phyloP scores from a whole-genome alignment of 2,888 invertebrate genomes.

The Clepsis dumicolana region DNA sequence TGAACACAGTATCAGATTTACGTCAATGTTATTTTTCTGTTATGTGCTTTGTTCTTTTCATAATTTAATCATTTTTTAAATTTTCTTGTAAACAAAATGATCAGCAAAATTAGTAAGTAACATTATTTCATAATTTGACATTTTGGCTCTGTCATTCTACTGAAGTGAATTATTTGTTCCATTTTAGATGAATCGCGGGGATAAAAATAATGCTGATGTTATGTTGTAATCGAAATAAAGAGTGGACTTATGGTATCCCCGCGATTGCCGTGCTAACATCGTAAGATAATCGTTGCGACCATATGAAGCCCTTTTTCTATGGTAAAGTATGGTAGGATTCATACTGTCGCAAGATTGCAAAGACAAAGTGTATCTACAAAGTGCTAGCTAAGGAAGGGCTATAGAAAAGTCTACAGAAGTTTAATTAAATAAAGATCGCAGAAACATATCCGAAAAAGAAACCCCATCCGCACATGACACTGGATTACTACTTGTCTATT shows the following conservation, averaged over 20 bases:
- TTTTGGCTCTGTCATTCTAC: no score
- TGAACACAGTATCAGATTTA: no score
- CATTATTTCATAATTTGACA: no score
- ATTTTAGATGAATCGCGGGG: conserved; percentile 10
- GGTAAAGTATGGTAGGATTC: background rate
- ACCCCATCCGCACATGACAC: background rate
- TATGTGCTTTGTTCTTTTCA: no score
- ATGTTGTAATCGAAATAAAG: background rate
- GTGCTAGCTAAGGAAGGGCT: conserved; percentile 34
- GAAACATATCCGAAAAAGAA: conserved; percentile 22
- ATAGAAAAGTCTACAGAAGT: conserved; percentile 35
- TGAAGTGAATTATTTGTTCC: no score
- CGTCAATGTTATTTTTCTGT: no score
- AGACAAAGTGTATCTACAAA: conserved; percentile 22
- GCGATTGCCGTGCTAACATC: conserved; percentile 16
- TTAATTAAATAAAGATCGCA: conserved; percentile 5
- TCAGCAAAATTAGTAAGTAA: no score
- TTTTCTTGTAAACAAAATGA: no score
- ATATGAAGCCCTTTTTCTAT: conserved; percentile 14
- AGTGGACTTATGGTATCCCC: background rate
- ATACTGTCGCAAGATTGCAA: conserved; percentile 17
- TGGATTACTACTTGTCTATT: background rate
- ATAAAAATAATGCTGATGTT: no score
- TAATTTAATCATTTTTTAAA: no score
- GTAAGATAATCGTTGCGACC: conserved; percentile 7